Base-by-base conservation (phyloP, 2,888 invertebrate species). In the Chrysopilus asiliformis region DNA sequence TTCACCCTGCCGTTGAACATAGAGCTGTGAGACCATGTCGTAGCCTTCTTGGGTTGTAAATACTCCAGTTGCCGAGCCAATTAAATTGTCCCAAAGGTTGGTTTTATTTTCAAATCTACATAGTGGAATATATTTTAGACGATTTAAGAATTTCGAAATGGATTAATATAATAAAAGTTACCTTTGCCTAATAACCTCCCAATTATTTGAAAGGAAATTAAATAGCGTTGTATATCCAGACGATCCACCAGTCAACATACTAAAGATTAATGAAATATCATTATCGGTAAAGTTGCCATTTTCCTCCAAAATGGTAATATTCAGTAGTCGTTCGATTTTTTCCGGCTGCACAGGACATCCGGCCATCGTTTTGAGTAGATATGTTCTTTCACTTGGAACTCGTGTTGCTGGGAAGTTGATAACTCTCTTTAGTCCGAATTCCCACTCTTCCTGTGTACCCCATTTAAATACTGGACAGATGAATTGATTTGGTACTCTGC, bases 391-490 rank as follows among this genome's bases (percentile, higher is more conserved):
- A 45, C 74, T 81, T 49, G 74, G 76, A 47, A 75, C 75, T 32
- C 83, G 67, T 1, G 71, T 69, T 2, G 71, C 61, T 0, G 84
- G 82, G 59, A 84, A 84, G 50, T 80, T 72, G 33, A 80, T 74
- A 1, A 84, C 74, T 8, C 83, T 68, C 44, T 83, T 72, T 1
- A 86, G 66, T 22, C 83, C 84, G 47, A 85, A 85, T 44, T 83
- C 75, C 84, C 84, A 86, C 56, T 85, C 84, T 29, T 79, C 74
- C 47, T 70, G 68, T 1, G 78, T 74, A 1, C 85, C 85, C 77
- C 81, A 84, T 59, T 77, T 77, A 58, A 85, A 84, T 1, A 85
- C 81, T 2, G 84, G 81, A 43, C 85, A 85, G 43, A 85, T 73
- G 56, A 72, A 79, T 52, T 76, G 75, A 57, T 79, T 80, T 13